phyloP scores from a whole-genome alignment of 2,797 vertebrate species.

The Sebastes kiyomatsui region DNA sequence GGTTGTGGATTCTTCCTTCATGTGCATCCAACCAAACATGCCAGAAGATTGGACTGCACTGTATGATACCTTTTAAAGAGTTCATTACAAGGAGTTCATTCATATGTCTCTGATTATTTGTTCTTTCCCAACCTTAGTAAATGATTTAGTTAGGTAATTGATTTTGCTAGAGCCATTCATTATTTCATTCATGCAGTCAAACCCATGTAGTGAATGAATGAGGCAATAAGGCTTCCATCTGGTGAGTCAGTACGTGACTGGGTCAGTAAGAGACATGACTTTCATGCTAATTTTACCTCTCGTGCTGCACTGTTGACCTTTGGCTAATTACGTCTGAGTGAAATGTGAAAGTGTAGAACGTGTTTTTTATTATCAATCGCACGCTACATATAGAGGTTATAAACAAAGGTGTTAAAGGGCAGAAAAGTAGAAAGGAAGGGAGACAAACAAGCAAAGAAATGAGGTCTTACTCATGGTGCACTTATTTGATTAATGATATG shows the following conservation, averaged over 20 bases:
- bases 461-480: background rate
- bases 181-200: slow-evolving; percentile 9
- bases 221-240: slow-evolving; percentile 1
- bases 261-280: background rate
- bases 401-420: background rate
- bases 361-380: background rate
- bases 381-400: background rate
- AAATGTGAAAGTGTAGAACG: background rate
- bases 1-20: background rate
- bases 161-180: background rate
- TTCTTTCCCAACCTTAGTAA: background rate
- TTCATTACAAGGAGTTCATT: background rate
- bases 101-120: slow-evolving; percentile 1
- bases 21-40: background rate
- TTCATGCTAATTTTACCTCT: slow-evolving; percentile 2
- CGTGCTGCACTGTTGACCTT: background rate
- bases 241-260: slow-evolving; percentile 2
- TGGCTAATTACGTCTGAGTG: background rate
- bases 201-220: slow-evolving; percentile 4
- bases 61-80: background rate
- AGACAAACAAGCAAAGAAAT: slow-evolving; percentile 1
- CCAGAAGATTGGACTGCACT: background rate
- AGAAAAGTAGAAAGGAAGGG: background rate
- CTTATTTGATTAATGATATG: slow-evolving; percentile 38
- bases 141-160: background rate